Evolutionary conservation across 2,797 vertebrate species (phyloP), one percentile per base, ranked within the genome.

Genomic region (Enteromius anoplus): DNA sequence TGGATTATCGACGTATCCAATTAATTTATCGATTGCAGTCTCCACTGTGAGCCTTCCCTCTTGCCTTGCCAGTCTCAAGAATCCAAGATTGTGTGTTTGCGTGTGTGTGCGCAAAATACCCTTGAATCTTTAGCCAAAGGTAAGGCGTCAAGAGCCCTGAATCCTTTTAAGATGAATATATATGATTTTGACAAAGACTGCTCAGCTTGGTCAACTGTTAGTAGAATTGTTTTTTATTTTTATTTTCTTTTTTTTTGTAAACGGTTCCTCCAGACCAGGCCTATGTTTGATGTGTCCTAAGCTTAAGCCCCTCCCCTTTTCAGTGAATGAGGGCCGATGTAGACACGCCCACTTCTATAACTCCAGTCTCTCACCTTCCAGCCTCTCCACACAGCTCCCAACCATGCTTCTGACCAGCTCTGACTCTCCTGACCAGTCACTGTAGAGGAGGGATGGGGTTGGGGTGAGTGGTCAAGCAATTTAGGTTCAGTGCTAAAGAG

Each of bases 121-220:
- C 85, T 66, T 90, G 86, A 90, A 85, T 90, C 86, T 91, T 91
- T 92, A 94, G 92, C 93, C 93, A 93, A 93, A 93, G 92, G 91
- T 89, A 91, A 91, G 88, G 86, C 85, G 71, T 86, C 55, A 76
- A 86, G 83, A 81, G 88, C 90, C 86, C 42, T 85, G 85, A 47
- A 82, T 89, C 87, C 75, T 91, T 89, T 77, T 88, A 79, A 65
- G 79, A 85, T 70, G 53, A 37, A 64, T 62, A 65, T 62, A 64
- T 71, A 64, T 64, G 84, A 81, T 75, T 62, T 85, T 79, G 83
- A 51, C 21, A 58, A 71, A 49, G 23, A 78, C 6, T 14, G 66
- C 29, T 75, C 29, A 23, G 80, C 88, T 75, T 19, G 79, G 76
- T 86, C 88, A 82, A 85, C 88, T 84, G 87, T 80, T 85, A 86